A percentile compares a stretch with the other conserved stretches of the same genome.
These are phyloP conservation scores for Synanthedon andrenaeformis DNA, from an alignment of 2,888 invertebrate species.

Conservation along the genomic window DNA sequence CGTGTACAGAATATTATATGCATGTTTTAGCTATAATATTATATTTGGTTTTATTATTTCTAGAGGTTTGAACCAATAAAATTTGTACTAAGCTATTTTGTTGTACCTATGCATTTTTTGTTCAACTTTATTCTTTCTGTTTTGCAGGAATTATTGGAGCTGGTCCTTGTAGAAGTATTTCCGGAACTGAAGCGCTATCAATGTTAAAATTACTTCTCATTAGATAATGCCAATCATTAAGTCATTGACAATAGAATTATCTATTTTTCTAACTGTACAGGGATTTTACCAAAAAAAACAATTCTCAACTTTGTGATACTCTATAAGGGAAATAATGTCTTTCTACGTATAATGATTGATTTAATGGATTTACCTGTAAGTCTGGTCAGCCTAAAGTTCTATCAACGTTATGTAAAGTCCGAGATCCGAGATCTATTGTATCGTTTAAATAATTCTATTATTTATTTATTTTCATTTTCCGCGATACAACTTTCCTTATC, in stretches of 20 bases:
- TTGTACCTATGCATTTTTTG: neutral
- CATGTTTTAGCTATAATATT: too few relatives aligned
- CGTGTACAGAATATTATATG: too few relatives aligned
- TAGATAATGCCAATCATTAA: conserved; percentile 1
- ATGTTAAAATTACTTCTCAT: conserved; percentile 8
- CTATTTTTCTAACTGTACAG: conserved; percentile 11
- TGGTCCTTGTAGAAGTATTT: conserved; percentile 76
- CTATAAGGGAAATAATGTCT: conserved; percentile 5
- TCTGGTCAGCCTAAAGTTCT: too few relatives aligned
- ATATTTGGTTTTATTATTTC: too few relatives aligned
- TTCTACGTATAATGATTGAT: neutral
- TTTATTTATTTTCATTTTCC: too few relatives aligned
- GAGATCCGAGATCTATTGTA: too few relatives aligned
- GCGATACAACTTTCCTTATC: too few relatives aligned
- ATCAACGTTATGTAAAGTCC: too few relatives aligned
- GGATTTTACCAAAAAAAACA: conserved; percentile 6
- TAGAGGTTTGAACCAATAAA: too few relatives aligned
- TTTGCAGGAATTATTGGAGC: conserved; percentile 76
- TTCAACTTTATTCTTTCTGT: conserved; percentile 9
- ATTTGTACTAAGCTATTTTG: too few relatives aligned
- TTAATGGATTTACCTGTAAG: neutral
- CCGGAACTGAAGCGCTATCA: conserved; percentile 75
- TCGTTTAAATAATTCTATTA: too few relatives aligned
- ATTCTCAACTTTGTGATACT: conserved; percentile 20
- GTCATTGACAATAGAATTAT: conserved; percentile 27